phyloP scores from a whole-genome alignment of 2,888 invertebrate species.

The Achlya flavicornis region DNA sequence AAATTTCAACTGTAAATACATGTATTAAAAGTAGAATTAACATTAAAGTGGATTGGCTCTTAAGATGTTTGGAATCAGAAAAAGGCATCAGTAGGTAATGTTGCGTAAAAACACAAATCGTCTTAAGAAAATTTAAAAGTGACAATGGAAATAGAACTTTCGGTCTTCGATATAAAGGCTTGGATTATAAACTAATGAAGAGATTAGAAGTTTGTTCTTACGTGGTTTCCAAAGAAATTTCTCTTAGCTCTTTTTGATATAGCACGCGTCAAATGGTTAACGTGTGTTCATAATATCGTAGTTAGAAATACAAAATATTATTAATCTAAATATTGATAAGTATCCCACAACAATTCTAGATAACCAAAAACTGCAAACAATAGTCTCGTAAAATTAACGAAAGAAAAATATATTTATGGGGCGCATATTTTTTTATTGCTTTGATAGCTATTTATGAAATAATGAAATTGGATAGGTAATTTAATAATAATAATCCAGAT shows the following conservation, averaged over 20 bases:
- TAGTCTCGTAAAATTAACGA: no score
- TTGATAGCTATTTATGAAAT: no score
- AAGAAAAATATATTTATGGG: no score
- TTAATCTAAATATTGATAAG: no score
- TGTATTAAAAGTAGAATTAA: conserved; percentile 17
- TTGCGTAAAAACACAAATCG: conserved; percentile 54
- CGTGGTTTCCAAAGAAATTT: conserved; percentile 55
- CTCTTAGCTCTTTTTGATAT: conserved; percentile 53
- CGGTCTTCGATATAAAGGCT: conserved; percentile 35
- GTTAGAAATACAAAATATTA: no score
- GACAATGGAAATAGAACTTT: conserved; percentile 43
- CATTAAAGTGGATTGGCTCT: conserved; percentile 4
- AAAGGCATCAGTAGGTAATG: conserved; percentile 23
- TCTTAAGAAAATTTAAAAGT: conserved; percentile 43
- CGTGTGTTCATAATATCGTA: conserved; percentile 15
- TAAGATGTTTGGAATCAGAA: conserved; percentile 15
- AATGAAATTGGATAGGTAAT: no score
- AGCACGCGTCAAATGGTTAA: conserved; percentile 57
- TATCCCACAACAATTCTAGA: no score
- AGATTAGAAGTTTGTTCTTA: conserved; percentile 56
- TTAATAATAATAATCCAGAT: no score
- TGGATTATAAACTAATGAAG: conserved; percentile 52
- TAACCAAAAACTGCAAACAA: no score
- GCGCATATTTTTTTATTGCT: no score
- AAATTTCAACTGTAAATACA: conserved; percentile 22